Conservation (phyloP, 2,113 vertebrate genomes). For the Barbus barbus region DNA sequence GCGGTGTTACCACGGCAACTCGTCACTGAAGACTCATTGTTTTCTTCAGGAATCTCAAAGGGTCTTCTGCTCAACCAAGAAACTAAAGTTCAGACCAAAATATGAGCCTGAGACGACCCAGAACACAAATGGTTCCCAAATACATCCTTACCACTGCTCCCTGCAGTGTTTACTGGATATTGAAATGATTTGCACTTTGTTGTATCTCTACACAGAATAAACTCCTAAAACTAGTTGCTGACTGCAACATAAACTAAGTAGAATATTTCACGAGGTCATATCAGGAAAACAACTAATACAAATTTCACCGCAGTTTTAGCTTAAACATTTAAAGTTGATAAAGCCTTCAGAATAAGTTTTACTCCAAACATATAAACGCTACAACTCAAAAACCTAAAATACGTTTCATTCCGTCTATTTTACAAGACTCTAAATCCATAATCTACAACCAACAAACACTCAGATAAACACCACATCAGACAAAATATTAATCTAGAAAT, state of each 20-base stretch:
- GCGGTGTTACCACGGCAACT: conserved; percentile 18
- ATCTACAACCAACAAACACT: neutral
- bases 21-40: neutral
- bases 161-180: neutral
- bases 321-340: neutral
- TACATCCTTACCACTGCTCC: neutral
- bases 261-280: neutral
- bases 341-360: neutral
- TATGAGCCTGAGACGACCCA: neutral
- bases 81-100: conserved; percentile 1
- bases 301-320: neutral
- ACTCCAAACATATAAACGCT: neutral
- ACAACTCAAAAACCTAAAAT: neutral
- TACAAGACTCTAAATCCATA: neutral
- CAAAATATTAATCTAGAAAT: neutral
- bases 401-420: too few relatives aligned
- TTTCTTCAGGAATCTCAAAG: conserved; percentile 1
- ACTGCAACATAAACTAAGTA: neutral
- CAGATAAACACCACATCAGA: neutral
- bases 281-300: neutral
- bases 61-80: neutral
- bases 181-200: neutral
- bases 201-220: neutral
- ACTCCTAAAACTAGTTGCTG: neutral
- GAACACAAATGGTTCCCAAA: neutral